Percentiles rank a stretch among this genome's conserved stretches.
phyloP scores from a whole-genome alignment of 2,113 vertebrate genomes.

The Eublepharis macularius region DNA sequence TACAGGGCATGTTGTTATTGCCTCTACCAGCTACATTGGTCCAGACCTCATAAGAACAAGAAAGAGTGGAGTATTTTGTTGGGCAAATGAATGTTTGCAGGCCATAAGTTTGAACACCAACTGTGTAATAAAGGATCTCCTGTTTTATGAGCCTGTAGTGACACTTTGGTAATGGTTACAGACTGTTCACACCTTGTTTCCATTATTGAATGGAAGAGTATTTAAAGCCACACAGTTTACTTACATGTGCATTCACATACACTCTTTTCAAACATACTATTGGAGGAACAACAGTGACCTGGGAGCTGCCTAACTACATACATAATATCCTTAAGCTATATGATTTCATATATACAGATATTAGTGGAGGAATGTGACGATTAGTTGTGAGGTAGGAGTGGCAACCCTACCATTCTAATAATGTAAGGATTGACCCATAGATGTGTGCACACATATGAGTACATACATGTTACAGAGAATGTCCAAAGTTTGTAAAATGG shows the following conservation, averaged over 20 bases:
- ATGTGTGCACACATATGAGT: background rate
- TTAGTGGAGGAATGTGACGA: too few relatives aligned
- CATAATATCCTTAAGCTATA: too few relatives aligned
- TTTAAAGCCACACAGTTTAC: background rate
- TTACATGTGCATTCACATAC: background rate
- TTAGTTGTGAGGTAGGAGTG: too few relatives aligned
- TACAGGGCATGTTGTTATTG: slow-evolving; percentile 2
- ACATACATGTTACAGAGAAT: background rate
- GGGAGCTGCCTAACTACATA: too few relatives aligned
- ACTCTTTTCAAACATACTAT: background rate
- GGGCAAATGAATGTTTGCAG: background rate
- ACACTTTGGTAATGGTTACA: background rate
- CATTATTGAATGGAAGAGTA: background rate
- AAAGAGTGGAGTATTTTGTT: slow-evolving; percentile 13
- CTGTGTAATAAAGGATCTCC: slow-evolving; percentile 24
- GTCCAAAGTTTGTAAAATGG: background rate
- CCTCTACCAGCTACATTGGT: background rate
- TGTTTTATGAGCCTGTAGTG: slow-evolving; percentile 18
- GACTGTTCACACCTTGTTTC: background rate
- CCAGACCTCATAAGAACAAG: slow-evolving; percentile 34
- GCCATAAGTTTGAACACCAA: background rate
- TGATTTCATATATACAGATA: too few relatives aligned
- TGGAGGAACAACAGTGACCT: background rate
- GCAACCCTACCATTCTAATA: background rate
- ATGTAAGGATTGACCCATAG: background rate